Base-by-base conservation (phyloP, 2,888 invertebrate species). In the Noctua janthina region DNA sequence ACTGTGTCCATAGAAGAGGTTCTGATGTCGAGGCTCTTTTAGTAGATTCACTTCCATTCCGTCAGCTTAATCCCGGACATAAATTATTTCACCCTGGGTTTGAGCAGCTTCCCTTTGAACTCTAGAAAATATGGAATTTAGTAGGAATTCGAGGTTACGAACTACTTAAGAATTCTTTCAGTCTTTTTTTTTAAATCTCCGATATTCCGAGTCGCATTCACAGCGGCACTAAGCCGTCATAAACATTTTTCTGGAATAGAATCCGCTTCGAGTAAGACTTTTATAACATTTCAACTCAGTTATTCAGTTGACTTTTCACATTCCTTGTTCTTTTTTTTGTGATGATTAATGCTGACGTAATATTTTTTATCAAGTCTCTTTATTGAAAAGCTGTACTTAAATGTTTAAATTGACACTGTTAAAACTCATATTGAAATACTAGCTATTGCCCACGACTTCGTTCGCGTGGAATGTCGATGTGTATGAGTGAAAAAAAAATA, bases 41-140 rank as follows among this genome's bases (percentile, higher is more conserved):
- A 87, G 75, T 79, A 89, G 89, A 92, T 90, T 91, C 89, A 73
- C 90, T 91, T 92, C 91, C 90, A 91, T 91, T 88, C 88, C 89
- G 88, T 91, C 90, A 89, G 88, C 88, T 91, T 92, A 92, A 92
- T 92, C 91, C 89, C 81, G 84, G 87, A 88, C 90, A 89, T 92
- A 91, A 93, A 93, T 93, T 91, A 92, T 92, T 92, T 92, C 83
- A 69, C 43, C 54, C 78, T 71, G 72, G 81, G 79, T 81, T 84
- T 80, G 67, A 82, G 79, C 64, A 74, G 82, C 80, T 84, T 87
- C 81, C 79, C 85, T 91, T 91, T 90, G 87, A 89, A 85, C 83
- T 87, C 78, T 81, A 82, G 87, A 88, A 90, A 91, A 89, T 88
- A 91, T 90, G 82, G 84, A 51, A 87, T 86, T 87, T 87, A 67